Percentiles rank a stretch among this genome's conserved stretches.
Conservation (phyloP, 2,113 vertebrate genomes). For the Centropus unirufus region DNA sequence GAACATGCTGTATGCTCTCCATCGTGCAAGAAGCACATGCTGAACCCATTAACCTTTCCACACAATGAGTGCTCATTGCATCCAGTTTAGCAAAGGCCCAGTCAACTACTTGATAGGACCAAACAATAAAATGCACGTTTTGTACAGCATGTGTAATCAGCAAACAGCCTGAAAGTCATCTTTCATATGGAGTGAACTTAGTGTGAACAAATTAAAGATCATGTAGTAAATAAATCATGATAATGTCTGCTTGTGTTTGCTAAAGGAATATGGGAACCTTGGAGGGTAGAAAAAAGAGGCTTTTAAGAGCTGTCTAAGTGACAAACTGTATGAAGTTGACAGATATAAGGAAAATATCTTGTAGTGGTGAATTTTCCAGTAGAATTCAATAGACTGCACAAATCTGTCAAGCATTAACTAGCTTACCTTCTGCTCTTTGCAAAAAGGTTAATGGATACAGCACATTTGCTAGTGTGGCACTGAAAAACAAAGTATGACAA, state of each 20-base stretch:
- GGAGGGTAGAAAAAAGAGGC: slow-evolving; percentile 36
- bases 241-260: slow-evolving; percentile 39
- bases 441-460: slow-evolving; percentile 84
- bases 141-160: background rate
- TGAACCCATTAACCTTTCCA: slow-evolving; percentile 57
- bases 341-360: slow-evolving; percentile 52
- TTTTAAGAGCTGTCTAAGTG: slow-evolving; percentile 52
- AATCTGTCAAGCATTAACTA: slow-evolving; percentile 80
- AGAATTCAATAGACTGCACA: slow-evolving; percentile 64
- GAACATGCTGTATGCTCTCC: slow-evolving; percentile 55
- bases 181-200: slow-evolving; percentile 24
- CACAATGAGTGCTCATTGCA: background rate
- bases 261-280: background rate
- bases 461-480: slow-evolving; percentile 75
- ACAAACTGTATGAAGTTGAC: slow-evolving; percentile 53
- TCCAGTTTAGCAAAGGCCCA: background rate
- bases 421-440: slow-evolving; percentile 77
- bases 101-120: background rate
- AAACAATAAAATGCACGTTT: slow-evolving; percentile 14
- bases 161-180: slow-evolving; percentile 41
- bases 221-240: slow-evolving; percentile 63
- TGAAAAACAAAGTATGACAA: slow-evolving; percentile 76
- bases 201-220: slow-evolving; percentile 60
- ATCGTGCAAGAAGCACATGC: slow-evolving; percentile 67
- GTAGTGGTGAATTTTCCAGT: slow-evolving; percentile 77